Evolutionary conservation across 2,888 invertebrate species (phyloP), one percentile per base, ranked within the genome.

Genomic region (Trichopria drosophilae): DNA sequence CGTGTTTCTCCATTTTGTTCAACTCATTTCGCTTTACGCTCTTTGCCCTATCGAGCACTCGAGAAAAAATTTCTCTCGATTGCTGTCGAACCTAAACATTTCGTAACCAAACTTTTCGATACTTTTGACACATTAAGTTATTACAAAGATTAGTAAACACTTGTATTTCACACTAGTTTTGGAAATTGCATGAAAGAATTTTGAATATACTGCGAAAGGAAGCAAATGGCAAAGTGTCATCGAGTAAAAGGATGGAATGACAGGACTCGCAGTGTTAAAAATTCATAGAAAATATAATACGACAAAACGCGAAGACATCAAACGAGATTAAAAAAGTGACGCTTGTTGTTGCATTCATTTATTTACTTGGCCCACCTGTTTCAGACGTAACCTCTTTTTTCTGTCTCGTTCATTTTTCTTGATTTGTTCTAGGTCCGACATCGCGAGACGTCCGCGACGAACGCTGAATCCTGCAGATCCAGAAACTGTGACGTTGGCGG

Each of bases 51-150:
- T 81, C 77, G 1, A 84, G 73, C 50, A 82, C 67, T 57, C 75
- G 69, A 31, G 78, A 78, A 1, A 85, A 82, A 57, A 84, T 76
- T 57, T 81, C 79, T 62, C 81, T 84, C 0, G 84, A 83, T 62
- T 84, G 82, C 57, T 83, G 80, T 18, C 85, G 78, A 24, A 83
- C 83, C 84, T 84, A 13, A 29, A 31, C 7, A 32, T 26, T 37
- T 18, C n/a, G 19, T 15, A n/a, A 44, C n/a, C n/a, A n/a, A n/a
- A n/a, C n/a, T n/a, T n/a, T n/a, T n/a, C n/a, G n/a, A n/a, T n/a
- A n/a, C n/a, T n/a, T n/a, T n/a, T n/a, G n/a, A n/a, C n/a, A n/a
- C n/a, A n/a, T n/a, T n/a, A n/a, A n/a, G n/a, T n/a, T 16, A 23
- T 26, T 23, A 20, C 9, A 20, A 39, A 28, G 31, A 40, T 28